phyloP scores from a whole-genome alignment of 2,797 vertebrate species.

The Tenualosa ilisha region DNA sequence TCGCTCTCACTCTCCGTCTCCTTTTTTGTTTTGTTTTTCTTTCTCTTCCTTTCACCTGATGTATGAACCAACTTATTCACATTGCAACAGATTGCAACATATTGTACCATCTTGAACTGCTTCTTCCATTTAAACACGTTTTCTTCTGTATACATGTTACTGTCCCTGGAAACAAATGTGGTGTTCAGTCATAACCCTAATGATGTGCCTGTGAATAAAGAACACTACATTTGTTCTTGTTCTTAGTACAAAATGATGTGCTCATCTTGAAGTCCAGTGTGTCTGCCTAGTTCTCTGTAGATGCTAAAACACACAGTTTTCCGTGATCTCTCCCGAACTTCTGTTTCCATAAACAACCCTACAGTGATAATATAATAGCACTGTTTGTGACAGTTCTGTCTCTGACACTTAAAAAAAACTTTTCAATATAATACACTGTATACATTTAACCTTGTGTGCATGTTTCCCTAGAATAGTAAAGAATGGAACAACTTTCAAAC shows the following conservation, averaged over 20 bases:
- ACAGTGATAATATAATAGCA: background rate
- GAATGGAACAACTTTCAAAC: background rate
- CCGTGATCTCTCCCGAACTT: background rate
- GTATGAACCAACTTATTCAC: conserved; percentile 12
- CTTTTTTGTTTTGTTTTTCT: conserved; percentile 28
- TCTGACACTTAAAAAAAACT: too few relatives aligned
- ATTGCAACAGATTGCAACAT: conserved; percentile 5
- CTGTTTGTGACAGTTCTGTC: background rate
- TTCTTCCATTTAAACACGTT: background rate
- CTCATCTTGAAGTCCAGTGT: conserved; percentile 37
- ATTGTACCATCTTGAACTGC: conserved; percentile 27
- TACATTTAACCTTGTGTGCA: background rate
- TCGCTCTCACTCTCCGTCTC: conserved; percentile 5
- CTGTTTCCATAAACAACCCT: background rate
- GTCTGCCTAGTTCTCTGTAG: conserved; percentile 22
- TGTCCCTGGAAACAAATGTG: conserved; percentile 6
- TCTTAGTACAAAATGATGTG: conserved; percentile 22
- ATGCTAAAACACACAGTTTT: conserved; percentile 1
- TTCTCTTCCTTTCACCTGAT: conserved; percentile 28
- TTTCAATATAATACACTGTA: background rate
- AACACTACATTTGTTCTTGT: background rate
- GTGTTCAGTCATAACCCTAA: background rate
- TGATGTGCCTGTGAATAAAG: conserved; percentile 26
- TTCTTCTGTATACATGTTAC: background rate
- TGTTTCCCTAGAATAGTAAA: background rate